Evolutionary conservation across 2,888 invertebrate genomes (phyloP), one percentile per base, ranked within the genome.

Genomic region (Scotopteryx bipunctaria): DNA sequence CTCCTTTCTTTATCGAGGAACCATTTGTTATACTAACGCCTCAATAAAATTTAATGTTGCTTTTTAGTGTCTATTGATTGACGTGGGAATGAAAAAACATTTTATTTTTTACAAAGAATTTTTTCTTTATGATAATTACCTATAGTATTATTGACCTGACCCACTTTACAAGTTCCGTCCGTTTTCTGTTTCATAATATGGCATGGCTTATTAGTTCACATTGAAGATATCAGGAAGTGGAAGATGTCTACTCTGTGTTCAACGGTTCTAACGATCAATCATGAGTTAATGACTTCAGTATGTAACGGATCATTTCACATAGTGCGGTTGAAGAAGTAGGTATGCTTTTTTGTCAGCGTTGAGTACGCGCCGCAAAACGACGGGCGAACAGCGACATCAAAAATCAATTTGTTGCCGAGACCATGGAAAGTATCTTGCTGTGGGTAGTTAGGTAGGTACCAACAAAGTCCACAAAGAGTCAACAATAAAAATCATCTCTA

Each of bases 321-420:
- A 58, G 55, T 51, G 55, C 46, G 46, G 60, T 68, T 72, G 36
- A 41, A 46, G 36, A 52, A 47, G 38, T n/a, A 43, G 35, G 29
- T 40, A 29, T 40, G 21, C 69, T 73, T 58, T 74, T 77, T 72
- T 69, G 62, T 55, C 64, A 62, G 64, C 57, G 63, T 31, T 43
- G 38, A 35, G 43, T 45, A 44, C 64, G 56, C 63, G 57, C 69
- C 67, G 69, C 66, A 69, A 69, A 76, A 76, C 76, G 72, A 75
- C 78, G 76, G 79, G 68, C 67, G 67, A 69, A 66, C 66, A 69
- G 69, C 68, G 72, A 79, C 83, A 86, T 85, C 80, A 85, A 82
- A 83, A 85, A 83, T 83, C 82, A 80, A 86, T 86, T 86, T 83
- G 76, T 77, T 42, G 16, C 19, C 27, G 35, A 38, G 40, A 48